Base-by-base conservation (phyloP, 92 coral and sea anemone species). In the Zoanthus sociatus region DNA sequence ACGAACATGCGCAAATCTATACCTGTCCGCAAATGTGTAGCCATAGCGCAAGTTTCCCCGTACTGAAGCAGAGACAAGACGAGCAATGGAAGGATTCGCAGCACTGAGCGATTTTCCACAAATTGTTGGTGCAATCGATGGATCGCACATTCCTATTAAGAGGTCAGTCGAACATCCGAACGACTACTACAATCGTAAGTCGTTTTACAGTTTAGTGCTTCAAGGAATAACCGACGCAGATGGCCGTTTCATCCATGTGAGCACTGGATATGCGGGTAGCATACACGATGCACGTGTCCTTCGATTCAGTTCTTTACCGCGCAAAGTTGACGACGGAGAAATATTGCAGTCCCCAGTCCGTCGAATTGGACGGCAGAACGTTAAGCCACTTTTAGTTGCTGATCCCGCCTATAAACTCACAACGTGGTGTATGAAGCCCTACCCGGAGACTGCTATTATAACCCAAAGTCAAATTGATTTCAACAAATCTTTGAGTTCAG, bases 121-220 rank as follows among this genome's bases (percentile, higher is more conserved):
- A 70, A 87, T 90, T 73, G 90, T 90, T 60, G 90, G 93, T 63
- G 93, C 93, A 2, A 78, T 91, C 37, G 92, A 91, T 75, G 92
- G 92, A 20, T 91, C 94, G 7, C 94, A 91, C 67, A 89, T 88
- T 44, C 90, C 87, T 3, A 92, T 92, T 15, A 79, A 53, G 69
- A 87, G 85, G 71, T 86, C 92, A 15, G 77, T 71, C 3, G 55
- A 78, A 16, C 84, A 92, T 46, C 71, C 90, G 32, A 92, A 88
- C 42, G 84, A 79, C 66, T 92, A 92, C 69, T 79, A 74, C 53
- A 91, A 88, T 75, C 82, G 94, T 56, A 88, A 88, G 50, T 77
- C 82, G 21, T 91, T 91, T 78, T 90, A 92, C 26, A 88, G 88
- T 30, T 51, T 84, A n/a, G 86, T 92, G 53, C 58, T 92, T 44